Base-by-base conservation (phyloP, 2,113 vertebrate genomes). In the Trematocara unimaculatum region DNA sequence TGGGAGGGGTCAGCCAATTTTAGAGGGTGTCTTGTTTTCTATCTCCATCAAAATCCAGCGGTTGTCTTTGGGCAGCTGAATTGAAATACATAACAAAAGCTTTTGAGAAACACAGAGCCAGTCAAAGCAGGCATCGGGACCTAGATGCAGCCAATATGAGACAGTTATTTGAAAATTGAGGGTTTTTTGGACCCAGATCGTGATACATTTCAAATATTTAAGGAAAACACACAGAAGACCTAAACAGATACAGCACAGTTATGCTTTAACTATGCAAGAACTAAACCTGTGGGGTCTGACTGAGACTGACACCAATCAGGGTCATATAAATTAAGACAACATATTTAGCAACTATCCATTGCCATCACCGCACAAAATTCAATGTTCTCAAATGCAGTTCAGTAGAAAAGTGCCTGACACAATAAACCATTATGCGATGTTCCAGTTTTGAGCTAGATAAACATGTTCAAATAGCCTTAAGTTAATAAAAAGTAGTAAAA, bases 91-190 rank as follows among this genome's bases (percentile, higher is more conserved):
- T 81, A 91, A 88, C 88, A 92, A 84, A 92, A 91, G 62, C 72
- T 84, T 90, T 49, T 67, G n/a, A 83, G 42, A 87, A 91, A 86
- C 29, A 55, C 49, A 45, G 72, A 80, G 51, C 20, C 90, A 72
- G 72, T 94, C 87, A 92, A 91, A 87, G 87, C 60, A 89, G 89
- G 80, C 84, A 91, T 85, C 70, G 81, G 85, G 82, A 87, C 81
- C n/a, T 33, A 56, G 80, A 94, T 86, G 82, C 56, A 51, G 70
- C 83, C 89, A 95, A 94, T 85, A 88, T 79, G 88, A 87, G 86
- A n/a, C 89, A 62, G 79, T 89, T 89, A 93, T 92, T 92, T 91
- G 60, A 89, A 92, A 88, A 92, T 53, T 94, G 87, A 89, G 90
- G 88, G 88, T 79, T 72, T 95, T 91, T 62, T 35, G 15, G 29